Conservation (phyloP, 1,140 invertebrate genomes). For the Dinoponera quadriceps region DNA sequence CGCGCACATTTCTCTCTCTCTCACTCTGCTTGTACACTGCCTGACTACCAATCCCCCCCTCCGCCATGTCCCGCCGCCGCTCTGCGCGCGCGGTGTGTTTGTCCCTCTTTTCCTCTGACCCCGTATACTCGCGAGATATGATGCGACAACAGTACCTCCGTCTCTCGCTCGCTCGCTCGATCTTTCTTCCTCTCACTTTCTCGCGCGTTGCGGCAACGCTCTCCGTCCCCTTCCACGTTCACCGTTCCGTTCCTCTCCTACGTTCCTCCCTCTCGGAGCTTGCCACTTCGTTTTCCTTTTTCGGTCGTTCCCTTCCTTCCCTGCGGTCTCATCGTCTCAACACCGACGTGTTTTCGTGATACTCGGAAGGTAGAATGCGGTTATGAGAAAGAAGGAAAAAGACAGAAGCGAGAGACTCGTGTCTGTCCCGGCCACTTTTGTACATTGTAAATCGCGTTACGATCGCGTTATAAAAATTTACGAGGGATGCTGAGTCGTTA, state of each 20-base stretch:
- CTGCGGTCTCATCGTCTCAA: constrained; percentile 43
- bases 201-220: constrained; percentile 33
- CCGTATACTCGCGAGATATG: constrained; percentile 65
- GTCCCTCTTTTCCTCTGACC: constrained; percentile 63
- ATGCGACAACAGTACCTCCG: constrained; percentile 62
- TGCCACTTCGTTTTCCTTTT: constrained; percentile 52
- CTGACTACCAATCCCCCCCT: constrained; percentile 13
- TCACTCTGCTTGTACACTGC: constrained; percentile 11
- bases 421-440: constrained; percentile 28
- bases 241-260: neutral
- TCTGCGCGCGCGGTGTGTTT: constrained; percentile 52
- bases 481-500: constrained; percentile 38
- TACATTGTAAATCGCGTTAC: constrained; percentile 48
- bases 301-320: constrained; percentile 58
- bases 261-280: neutral
- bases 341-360: constrained; percentile 41
- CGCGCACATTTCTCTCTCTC: constrained; percentile 28
- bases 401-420: constrained; percentile 3
- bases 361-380: constrained; percentile 36
- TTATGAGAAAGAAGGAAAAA: neutral
- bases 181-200: constrained; percentile 25
- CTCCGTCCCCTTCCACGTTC: constrained; percentile 26
- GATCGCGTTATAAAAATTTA: constrained; percentile 56
- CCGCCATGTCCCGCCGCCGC: neutral
- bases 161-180: constrained; percentile 32